These are phyloP conservation scores for Xiphophorus hellerii DNA, from an alignment of 2,113 vertebrate species.

Conservation along the genomic window DNA sequence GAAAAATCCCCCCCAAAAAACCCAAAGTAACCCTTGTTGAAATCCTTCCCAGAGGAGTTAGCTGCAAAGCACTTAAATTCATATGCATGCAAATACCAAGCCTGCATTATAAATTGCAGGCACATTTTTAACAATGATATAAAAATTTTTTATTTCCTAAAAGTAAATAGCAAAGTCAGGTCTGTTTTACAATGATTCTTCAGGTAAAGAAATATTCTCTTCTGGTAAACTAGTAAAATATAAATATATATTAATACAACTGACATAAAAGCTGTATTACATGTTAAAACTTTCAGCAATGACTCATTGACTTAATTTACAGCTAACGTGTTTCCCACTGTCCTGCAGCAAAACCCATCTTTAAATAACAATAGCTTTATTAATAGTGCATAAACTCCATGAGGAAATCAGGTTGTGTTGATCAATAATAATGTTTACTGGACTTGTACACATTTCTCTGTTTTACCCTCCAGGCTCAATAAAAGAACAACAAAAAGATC, in stretches of 20 bases:
- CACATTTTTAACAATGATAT: neutral
- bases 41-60: too few species aligned
- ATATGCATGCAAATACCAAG: too few species aligned
- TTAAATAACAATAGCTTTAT: constrained; percentile 3
- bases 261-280: neutral
- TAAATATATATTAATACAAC: too few species aligned
- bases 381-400: neutral
- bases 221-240: neutral
- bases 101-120: neutral
- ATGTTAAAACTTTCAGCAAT: neutral
- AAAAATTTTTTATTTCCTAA: neutral
- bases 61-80: too few species aligned
- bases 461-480: neutral
- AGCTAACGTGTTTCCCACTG: neutral
- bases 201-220: neutral
- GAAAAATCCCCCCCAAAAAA: too few species aligned
- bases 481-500: neutral
- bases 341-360: neutral
- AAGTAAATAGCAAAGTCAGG: neutral
- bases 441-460: neutral
- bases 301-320: constrained; percentile 14
- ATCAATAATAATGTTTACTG: constrained; percentile 24
- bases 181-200: too few species aligned
- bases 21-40: too few species aligned
- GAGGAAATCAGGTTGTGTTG: neutral